phyloP scores from a whole-genome alignment of 2,888 invertebrate species.

The Protonemura montana region DNA sequence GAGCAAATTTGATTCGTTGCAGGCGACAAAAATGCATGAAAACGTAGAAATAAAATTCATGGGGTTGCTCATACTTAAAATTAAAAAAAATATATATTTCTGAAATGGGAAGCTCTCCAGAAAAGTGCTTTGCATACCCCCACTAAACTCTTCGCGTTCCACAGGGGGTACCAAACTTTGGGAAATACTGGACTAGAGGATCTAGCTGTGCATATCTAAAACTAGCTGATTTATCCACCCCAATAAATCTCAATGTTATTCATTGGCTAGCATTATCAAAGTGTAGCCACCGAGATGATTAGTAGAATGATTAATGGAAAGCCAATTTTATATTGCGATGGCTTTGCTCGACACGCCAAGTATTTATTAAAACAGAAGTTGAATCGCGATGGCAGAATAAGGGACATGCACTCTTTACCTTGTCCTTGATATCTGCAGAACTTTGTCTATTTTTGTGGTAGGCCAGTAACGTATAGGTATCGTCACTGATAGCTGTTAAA shows the following conservation, averaged over 20 bases:
- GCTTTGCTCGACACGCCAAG: background rate
- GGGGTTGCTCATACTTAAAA: no score
- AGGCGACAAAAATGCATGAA: no score
- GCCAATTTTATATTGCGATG: background rate
- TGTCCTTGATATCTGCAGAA: background rate
- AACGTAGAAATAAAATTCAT: no score
- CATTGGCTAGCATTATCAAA: background rate
- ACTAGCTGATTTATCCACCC: no score
- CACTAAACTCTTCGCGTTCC: no score
- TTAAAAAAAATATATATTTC: no score
- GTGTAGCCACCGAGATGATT: background rate
- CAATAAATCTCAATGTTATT: background rate
- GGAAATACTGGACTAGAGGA: no score
- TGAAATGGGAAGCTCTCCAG: no score
- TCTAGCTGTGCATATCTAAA: no score
- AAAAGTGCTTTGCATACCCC: no score
- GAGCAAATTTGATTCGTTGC: no score
- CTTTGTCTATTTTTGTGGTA: background rate
- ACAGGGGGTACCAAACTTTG: no score
- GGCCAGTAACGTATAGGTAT: background rate
- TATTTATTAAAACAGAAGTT: background rate
- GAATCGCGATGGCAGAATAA: background rate
- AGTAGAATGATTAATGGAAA: background rate
- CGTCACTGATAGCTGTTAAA: background rate
- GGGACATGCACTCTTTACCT: background rate